These are phyloP conservation scores for Falco columbarius DNA, from an alignment of 2,797 vertebrate species.

Conservation along the genomic window DNA sequence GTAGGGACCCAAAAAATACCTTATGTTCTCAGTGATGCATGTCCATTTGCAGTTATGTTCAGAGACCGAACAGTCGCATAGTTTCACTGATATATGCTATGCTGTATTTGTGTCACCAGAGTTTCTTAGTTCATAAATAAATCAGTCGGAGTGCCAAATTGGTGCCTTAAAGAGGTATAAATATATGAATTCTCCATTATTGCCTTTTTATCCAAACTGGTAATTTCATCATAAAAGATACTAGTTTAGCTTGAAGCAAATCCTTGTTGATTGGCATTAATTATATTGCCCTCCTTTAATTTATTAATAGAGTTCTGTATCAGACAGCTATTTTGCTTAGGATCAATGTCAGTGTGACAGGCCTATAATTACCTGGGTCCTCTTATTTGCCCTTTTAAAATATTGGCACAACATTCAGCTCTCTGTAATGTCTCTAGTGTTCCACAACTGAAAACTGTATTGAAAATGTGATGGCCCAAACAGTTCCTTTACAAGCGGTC, in stretches of 20 bases:
- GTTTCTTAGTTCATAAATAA: neutral
- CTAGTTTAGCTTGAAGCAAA: neutral
- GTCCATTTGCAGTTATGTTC: neutral
- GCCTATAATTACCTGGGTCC: neutral
- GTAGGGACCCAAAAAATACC: rapidly evolving
- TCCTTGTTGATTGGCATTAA: neutral
- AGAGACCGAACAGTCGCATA: neutral
- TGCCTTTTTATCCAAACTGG: neutral
- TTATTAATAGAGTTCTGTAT: neutral
- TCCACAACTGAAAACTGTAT: neutral
- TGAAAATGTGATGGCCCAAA: neutral
- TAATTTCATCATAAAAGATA: neutral
- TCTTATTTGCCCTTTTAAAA: conserved; percentile 12
- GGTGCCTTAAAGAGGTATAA: neutral
- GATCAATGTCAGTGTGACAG: conserved; percentile 6
- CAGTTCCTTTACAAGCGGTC: neutral
- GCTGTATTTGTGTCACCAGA: neutral
- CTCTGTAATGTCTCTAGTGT: neutral
- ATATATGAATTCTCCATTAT: neutral
- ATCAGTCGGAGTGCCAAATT: neutral
- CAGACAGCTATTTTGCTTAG: neutral
- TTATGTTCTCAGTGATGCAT: neutral
- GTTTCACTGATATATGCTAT: neutral
- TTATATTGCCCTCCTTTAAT: neutral
- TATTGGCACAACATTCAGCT: neutral